Evolutionary conservation across 2,888 invertebrate species (phyloP).

Genomic region (Hyposoter didymator): DNA sequence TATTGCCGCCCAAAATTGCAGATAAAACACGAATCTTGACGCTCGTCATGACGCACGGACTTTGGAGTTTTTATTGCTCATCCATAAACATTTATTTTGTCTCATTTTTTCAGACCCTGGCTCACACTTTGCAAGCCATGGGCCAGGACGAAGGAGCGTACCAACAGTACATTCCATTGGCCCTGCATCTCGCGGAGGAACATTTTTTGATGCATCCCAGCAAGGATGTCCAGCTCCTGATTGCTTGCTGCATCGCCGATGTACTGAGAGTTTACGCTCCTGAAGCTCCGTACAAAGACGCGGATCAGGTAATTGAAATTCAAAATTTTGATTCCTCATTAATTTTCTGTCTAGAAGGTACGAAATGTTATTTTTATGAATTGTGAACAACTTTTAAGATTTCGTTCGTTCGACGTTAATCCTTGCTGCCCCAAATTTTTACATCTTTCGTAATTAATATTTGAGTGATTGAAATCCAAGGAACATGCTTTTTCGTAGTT

Average conservation of each 20-base stretch:
- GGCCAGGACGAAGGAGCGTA: slow-evolving; percentile 98
- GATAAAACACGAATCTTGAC: neutral
- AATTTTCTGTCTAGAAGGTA: no score
- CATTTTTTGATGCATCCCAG: slow-evolving; percentile 95
- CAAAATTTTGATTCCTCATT: slow-evolving; percentile 68
- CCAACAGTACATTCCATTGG: slow-evolving; percentile 95
- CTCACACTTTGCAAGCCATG: slow-evolving; percentile 98
- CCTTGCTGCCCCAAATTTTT: neutral
- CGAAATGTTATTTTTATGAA: neutral
- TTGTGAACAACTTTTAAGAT: neutral
- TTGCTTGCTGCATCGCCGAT: slow-evolving; percentile 99
- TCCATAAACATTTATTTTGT: neutral
- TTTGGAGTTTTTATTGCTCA: neutral
- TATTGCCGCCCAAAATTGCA: slow-evolving; percentile 79
- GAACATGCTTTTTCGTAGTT: neutral
- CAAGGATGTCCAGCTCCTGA: slow-evolving; percentile 96
- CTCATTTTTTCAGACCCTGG: slow-evolving; percentile 88
- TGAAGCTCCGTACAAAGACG: slow-evolving; percentile 98
- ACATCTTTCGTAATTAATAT: neutral
- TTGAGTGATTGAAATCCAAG: no score
- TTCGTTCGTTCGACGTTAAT: no score
- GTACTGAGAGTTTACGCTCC: slow-evolving; percentile 98
- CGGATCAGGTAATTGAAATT: slow-evolving; percentile 92
- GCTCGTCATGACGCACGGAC: no score
- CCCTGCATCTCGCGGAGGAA: slow-evolving; percentile 96